Evolutionary conservation across 2,113 vertebrate species (phyloP).

Genomic region (Lota lota): DNA sequence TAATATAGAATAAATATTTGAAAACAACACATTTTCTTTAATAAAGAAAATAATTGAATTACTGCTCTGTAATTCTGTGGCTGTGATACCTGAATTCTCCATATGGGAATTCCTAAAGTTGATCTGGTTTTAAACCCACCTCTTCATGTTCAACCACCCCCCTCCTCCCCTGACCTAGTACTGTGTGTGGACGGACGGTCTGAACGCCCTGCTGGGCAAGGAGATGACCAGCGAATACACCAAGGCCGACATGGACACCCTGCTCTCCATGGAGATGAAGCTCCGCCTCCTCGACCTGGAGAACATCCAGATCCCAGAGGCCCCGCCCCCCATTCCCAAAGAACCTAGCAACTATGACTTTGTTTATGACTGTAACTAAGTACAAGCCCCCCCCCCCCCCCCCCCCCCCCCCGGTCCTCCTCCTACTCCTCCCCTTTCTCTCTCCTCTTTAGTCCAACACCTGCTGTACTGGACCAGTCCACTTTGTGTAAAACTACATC

Average conservation of each 20-base stretch:
- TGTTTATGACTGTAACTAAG: slow-evolving; percentile 99
- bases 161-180: slow-evolving; percentile 73
- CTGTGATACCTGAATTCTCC: no score
- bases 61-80: no score
- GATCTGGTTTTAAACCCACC: no score
- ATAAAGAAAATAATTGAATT: no score
- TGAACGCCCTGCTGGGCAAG: slow-evolving; percentile 94
- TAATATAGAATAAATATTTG: no score
- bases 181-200: slow-evolving; percentile 96
- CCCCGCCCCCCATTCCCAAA: slow-evolving; percentile 97
- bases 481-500: slow-evolving; percentile 52
- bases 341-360: slow-evolving; percentile 99
- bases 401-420: neutral
- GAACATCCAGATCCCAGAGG: slow-evolving; percentile 98
- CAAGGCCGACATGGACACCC: slow-evolving; percentile 91
- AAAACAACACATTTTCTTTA: no score
- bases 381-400: slow-evolving; percentile 9
- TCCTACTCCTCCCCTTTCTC: neutral
- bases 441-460: slow-evolving; percentile 24
- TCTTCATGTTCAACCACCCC: neutral
- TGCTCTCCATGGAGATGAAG: slow-evolving; percentile 99
- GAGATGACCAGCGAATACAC: slow-evolving; percentile 98
- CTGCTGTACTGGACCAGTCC: slow-evolving; percentile 64
- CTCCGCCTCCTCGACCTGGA: slow-evolving; percentile 97
- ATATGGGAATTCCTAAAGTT: no score